Base-by-base conservation (phyloP, 2,888 invertebrate species). In the Hypselothyrea guttata region DNA sequence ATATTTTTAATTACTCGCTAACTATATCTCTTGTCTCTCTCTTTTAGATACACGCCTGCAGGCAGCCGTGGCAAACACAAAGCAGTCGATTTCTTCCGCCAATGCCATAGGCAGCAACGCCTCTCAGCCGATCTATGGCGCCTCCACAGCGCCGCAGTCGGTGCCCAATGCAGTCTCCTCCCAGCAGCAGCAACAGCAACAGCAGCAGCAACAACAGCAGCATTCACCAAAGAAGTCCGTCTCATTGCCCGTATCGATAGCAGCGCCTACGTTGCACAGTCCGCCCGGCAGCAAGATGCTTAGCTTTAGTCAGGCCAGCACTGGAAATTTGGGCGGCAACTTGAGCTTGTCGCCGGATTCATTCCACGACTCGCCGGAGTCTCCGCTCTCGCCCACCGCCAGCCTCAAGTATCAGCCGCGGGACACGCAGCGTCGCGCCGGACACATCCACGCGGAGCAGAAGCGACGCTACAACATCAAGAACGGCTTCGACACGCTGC, bases 381-480 rank as follows among this genome's bases (percentile, higher is more conserved):
- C 88, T 51, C 94, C 95, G 0, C 90, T 93, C 47, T 94, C 95
- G 33, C 94, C 95, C 27, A 85, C 86, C 28, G 70, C 84, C 49
- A 87, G 85, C 56, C 48, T 87, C 1, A 88, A 88, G 91, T 92
- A 70, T 91, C 85, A 72, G 64, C 92, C 69, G 88, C 91, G 78
- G 90, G 93, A 69, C 86, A 92, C 73, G 94, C 94, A 95, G 78
- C 91, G 95, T 38, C 93, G 97, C 51, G 95, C 95, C 63, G 96
- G 96, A 9, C 98, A 98, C 90, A 95, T 97, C 78, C 97, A 97
- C 90, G 97, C 98, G 0, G 98, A 98, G 88, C 98, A 98, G 91
- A 98, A 98, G 90, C 92, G 98, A 30, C 92, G 98, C 49, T 97
- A 96, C 89, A 98, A 98, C 89, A 98, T 98, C 84, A 98, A 98